Percentiles rank a stretch among this genome's conserved stretches.
phyloP scores from a whole-genome alignment of 2,113 vertebrate species.

The Limnothrissa miodon region DNA sequence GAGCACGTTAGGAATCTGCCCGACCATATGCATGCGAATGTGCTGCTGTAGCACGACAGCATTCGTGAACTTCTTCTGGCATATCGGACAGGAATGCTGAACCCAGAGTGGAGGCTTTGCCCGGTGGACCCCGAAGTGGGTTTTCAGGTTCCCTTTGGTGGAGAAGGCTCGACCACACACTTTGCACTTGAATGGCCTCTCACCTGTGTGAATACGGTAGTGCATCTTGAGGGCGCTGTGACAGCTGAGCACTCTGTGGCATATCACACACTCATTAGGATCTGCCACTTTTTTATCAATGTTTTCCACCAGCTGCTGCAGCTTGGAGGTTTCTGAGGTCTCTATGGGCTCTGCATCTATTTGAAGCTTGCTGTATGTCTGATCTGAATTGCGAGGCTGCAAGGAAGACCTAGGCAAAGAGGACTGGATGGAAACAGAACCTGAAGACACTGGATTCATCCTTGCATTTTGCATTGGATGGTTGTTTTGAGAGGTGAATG shows the following conservation, averaged over 20 bases:
- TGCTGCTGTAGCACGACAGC: conserved; percentile 96
- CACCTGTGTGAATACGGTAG: conserved; percentile 94
- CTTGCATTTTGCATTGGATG: conserved; percentile 40
- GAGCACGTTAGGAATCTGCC: conserved; percentile 83
- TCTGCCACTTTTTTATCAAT: conserved; percentile 96
- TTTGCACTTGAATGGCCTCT: conserved; percentile 96
- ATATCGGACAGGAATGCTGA: conserved; percentile 96
- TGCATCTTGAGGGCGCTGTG: conserved; percentile 98
- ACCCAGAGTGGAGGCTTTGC: conserved; percentile 88
- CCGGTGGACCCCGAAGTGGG: conserved; percentile 90
- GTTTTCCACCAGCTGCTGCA: conserved; percentile 96
- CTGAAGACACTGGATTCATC: conserved; percentile 60
- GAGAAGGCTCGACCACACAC: conserved; percentile 96
- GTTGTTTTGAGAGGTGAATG: conserved; percentile 41
- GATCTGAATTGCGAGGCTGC: conserved; percentile 69
- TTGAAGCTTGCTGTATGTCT: conserved; percentile 79
- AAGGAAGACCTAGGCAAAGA: conserved; percentile 63
- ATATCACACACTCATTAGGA: conserved; percentile 93
- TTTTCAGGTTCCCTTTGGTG: conserved; percentile 98
- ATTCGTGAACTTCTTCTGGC: conserved; percentile 98
- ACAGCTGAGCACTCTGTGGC: conserved; percentile 94
- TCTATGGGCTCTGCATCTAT: conserved; percentile 88
- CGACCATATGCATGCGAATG: conserved; percentile 96
- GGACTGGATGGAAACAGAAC: conserved; percentile 68
- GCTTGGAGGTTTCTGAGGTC: conserved; percentile 95